Evolutionary conservation across 2,888 invertebrate species (phyloP), one percentile per base, ranked within the genome.

Genomic region (Epistrophella euchroma): DNA sequence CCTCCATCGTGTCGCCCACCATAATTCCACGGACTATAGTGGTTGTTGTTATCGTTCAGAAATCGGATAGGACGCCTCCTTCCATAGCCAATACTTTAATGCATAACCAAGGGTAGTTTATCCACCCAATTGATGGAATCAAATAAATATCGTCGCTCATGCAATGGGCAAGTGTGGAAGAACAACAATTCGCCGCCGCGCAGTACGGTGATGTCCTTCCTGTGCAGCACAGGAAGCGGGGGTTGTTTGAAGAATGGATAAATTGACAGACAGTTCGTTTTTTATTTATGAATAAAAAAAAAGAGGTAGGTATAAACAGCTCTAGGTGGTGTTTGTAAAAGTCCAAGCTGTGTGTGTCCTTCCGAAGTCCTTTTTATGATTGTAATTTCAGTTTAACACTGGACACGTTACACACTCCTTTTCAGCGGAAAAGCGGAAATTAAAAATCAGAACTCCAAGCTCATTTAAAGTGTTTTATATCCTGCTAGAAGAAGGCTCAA

Each of bases 381-480:
- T 43, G 40, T 58, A 32, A 73, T 32, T 77, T 86, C 40, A 86
- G 86, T 86, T 55, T 19, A 71, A 45, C 64, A 77, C 70, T 50
- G 71, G 64, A 56, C 52, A 50, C 58, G 73, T 58, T 81, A 72
- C 85, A 82, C 77, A 66, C 71, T 71, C 71, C 35, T 40, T 43
- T 47, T 17, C 35, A 40, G 3, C 56, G 77, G 81, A 86, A 86
- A 86, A 86, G 47, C 86, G 86, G 86, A 86, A 86, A 86, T 86
- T 86, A 78, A 86, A 86, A 86, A 86, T 86, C 86, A 86, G n/a
- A 84, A 71, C 71, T 40, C 72, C 35, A 22, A 72, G 71, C 75
- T 28, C 66, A 52, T 64, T 55, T 45, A 80, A 75, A 76, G 76
- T 60, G 85, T 70, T 32, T 32, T 70, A 70, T 47, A 73, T 77